Evolutionary conservation across 2,797 vertebrate species (phyloP).

Genomic region (Acrocephalus scirpaceus): DNA sequence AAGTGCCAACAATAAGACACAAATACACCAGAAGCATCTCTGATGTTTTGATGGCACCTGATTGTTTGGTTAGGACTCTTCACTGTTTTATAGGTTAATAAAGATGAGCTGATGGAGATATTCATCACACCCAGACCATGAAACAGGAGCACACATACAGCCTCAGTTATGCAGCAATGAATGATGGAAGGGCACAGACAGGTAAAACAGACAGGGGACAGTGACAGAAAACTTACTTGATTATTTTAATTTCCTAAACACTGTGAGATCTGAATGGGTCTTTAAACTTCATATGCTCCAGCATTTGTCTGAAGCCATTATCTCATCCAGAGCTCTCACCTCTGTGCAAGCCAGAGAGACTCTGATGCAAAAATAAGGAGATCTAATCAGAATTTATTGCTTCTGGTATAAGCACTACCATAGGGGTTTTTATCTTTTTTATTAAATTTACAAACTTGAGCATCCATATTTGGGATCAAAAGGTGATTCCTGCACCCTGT

Average conservation of each 20-base stretch:
- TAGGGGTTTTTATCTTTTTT: slow-evolving; percentile 72
- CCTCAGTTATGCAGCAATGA: background rate
- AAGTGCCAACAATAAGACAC: background rate
- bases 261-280: slow-evolving; percentile 33
- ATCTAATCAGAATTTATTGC: slow-evolving; percentile 92
- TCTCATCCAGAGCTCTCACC: slow-evolving; percentile 61
- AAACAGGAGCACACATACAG: background rate
- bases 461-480: slow-evolving; percentile 78
- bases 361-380: slow-evolving; percentile 49
- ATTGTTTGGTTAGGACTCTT: background rate
- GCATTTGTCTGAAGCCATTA: slow-evolving; percentile 71
- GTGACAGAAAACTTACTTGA: slow-evolving; percentile 53
- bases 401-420: slow-evolving; percentile 80
- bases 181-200: background rate
- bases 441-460: slow-evolving; percentile 87
- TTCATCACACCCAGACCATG: background rate
- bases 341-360: slow-evolving; percentile 51
- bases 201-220: background rate
- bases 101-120: slow-evolving; percentile 34
- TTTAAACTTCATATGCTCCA: slow-evolving; percentile 63
- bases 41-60: background rate
- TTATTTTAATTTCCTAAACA: slow-evolving; percentile 80
- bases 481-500: slow-evolving; percentile 74
- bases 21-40: background rate
- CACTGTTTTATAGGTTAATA: slow-evolving; percentile 49